These are phyloP conservation scores for Scleropages formosus DNA, from an alignment of 2,797 vertebrate species.

Conservation along the genomic window DNA sequence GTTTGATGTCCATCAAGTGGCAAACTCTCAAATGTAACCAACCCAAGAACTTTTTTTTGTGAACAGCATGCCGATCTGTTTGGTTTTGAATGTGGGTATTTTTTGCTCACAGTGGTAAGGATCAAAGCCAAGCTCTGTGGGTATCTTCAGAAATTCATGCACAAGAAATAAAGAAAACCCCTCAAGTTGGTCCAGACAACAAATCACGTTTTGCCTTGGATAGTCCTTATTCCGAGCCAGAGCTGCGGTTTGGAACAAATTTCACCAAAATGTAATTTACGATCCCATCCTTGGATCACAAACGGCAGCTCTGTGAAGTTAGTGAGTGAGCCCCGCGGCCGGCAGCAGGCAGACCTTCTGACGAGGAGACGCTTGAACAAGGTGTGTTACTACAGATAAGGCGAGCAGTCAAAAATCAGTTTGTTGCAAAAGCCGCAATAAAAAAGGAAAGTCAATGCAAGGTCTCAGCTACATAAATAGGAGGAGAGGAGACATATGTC, in stretches of 20 bases:
- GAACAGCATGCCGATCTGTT: background rate
- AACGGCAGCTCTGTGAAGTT: conserved; percentile 2
- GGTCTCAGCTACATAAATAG: background rate
- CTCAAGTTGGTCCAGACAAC: background rate
- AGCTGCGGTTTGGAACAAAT: conserved; percentile 19
- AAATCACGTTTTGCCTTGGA: background rate
- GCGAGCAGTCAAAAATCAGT: background rate
- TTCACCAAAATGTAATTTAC: conserved; percentile 13
- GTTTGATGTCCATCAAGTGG: conserved; percentile 23
- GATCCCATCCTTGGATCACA: background rate
- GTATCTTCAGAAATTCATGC: conserved; percentile 1
- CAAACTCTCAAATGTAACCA: background rate
- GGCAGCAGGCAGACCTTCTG: background rate
- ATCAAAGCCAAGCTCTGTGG: background rate
- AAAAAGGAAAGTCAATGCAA: background rate
- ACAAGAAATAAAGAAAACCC: background rate
- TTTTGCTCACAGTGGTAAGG: conserved; percentile 12
- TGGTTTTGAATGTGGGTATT: background rate
- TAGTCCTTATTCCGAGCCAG: conserved; percentile 1
- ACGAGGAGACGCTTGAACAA: background rate
- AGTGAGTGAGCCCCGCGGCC: background rate
- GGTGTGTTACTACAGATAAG: background rate
- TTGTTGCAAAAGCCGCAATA: background rate
- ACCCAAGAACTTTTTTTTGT: background rate
- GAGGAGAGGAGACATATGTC: background rate